A percentile compares a stretch with the other conserved stretches of the same genome.
These are phyloP conservation scores for Macrostomum lignano DNA, from an alignment of 1,140 invertebrate species.

Conservation along the genomic window DNA sequence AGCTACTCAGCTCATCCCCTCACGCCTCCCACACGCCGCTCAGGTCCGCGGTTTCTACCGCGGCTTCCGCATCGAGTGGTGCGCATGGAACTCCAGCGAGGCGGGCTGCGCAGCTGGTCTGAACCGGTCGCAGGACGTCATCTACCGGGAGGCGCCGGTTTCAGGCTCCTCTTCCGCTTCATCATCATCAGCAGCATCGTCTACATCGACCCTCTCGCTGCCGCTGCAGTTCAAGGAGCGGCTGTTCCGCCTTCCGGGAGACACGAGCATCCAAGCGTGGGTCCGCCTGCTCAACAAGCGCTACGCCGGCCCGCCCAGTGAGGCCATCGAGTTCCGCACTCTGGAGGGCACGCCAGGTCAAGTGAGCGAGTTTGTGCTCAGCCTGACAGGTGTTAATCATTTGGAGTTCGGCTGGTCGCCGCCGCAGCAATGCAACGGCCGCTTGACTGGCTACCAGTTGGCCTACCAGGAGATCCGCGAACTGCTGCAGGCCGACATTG, in stretches of 20 bases:
- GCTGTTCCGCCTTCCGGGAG: not conserved
- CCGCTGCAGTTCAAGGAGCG: not conserved
- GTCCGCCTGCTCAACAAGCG: not conserved
- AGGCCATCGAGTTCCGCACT: not conserved
- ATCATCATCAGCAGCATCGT: too few species aligned
- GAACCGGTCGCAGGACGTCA: too few species aligned
- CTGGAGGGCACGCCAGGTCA: not conserved
- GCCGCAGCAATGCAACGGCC: not conserved
- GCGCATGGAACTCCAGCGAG: too few species aligned
- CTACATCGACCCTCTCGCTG: not conserved
- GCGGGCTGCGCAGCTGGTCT: too few species aligned
- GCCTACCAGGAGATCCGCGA: not conserved
- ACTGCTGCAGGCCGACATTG: not conserved
- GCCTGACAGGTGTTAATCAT: not conserved
- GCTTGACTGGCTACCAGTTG: not conserved
- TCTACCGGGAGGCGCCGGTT: too few species aligned
- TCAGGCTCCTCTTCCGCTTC: too few species aligned
- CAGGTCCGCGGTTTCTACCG: not conserved
- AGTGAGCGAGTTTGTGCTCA: not conserved
- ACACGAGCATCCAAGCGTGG: not conserved
- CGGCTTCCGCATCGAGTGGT: constrained; percentile 4
- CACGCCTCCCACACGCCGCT: too few species aligned
- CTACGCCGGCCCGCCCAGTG: not conserved
- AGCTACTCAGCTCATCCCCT: too few species aligned
- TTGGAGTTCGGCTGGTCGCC: not conserved